Evolutionary conservation across 2,113 vertebrate species (phyloP).

Genomic region (Abramis brama): DNA sequence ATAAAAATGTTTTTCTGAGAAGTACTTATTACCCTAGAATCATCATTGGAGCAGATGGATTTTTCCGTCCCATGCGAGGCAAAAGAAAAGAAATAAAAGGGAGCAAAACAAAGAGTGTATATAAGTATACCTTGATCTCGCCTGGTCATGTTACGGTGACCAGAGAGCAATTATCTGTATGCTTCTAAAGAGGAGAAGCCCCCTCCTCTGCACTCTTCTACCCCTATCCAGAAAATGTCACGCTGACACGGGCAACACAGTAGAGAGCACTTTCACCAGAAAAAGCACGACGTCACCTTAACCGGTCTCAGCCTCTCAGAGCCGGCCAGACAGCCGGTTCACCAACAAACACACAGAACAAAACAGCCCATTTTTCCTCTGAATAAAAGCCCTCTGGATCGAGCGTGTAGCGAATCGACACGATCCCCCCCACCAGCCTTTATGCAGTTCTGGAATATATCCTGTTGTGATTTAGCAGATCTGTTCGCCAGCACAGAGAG

Average conservation of each 20-base stretch:
- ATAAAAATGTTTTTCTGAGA: background rate
- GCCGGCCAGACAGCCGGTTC: conserved; percentile 29
- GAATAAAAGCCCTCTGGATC: conserved; percentile 5
- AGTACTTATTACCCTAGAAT: background rate
- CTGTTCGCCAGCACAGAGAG: conserved; percentile 11
- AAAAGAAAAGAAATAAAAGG: background rate
- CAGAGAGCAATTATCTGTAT: conserved; percentile 76
- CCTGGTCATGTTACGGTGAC: conserved; percentile 78
- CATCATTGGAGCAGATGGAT: background rate
- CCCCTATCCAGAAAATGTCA: conserved; percentile 70
- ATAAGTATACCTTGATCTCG: conserved; percentile 44
- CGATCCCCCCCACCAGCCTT: background rate
- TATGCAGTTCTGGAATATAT: conserved; percentile 23
- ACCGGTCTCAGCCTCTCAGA: conserved; percentile 3
- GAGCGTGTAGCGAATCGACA: background rate
- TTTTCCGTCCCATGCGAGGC: background rate
- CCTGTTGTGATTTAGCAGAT: conserved; percentile 30
- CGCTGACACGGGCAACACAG: conserved; percentile 69
- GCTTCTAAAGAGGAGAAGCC: conserved; percentile 61
- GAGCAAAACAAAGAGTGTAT: conserved; percentile 1
- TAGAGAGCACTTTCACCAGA: conserved; percentile 67
- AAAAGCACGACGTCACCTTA: conserved; percentile 47
- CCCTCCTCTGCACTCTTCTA: conserved; percentile 39
- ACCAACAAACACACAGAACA: conserved; percentile 33
- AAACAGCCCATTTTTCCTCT: conserved; percentile 25